These are phyloP conservation scores for Pristiophorus japonicus DNA, from an alignment of 2,113 vertebrate genomes.

Conservation along the genomic window DNA sequence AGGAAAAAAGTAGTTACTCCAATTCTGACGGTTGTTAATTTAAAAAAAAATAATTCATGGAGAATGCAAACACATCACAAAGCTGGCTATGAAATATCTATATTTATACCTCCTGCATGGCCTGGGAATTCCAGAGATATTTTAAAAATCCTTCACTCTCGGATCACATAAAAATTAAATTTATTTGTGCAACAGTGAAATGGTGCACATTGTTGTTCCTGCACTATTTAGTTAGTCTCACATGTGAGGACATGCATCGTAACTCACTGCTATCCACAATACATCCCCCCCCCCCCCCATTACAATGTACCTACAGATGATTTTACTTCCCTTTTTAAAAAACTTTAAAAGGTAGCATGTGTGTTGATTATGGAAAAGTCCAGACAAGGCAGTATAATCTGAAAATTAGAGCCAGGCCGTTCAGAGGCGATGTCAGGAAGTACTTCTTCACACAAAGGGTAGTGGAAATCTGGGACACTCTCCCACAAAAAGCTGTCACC, in stretches of 20 bases:
- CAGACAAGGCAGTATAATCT: neutral
- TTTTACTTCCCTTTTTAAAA: neutral
- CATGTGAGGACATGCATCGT: too few species aligned
- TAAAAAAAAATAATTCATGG: neutral
- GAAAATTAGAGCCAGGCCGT: neutral
- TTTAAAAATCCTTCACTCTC: neutral
- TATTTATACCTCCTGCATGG: neutral
- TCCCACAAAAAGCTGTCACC: too few species aligned
- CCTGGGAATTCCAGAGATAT: neutral
- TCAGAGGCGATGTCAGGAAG: neutral
- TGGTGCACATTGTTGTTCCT: too few species aligned
- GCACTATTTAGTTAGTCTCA: too few species aligned
- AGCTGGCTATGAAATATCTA: neutral
- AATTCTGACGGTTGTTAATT: neutral
- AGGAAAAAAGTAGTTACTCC: neutral
- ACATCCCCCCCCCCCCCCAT: neutral
- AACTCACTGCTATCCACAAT: neutral
- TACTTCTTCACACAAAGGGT: neutral
- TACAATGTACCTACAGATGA: neutral
- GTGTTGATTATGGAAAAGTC: neutral
- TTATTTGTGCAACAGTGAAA: neutral
- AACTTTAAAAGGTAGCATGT: neutral
- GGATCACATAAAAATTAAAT: neutral
- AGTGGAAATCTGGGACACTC: too few species aligned
- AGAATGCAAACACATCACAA: neutral